Conservation (phyloP, 2,113 vertebrate species). For the Ailuropoda melanoleuca region DNA sequence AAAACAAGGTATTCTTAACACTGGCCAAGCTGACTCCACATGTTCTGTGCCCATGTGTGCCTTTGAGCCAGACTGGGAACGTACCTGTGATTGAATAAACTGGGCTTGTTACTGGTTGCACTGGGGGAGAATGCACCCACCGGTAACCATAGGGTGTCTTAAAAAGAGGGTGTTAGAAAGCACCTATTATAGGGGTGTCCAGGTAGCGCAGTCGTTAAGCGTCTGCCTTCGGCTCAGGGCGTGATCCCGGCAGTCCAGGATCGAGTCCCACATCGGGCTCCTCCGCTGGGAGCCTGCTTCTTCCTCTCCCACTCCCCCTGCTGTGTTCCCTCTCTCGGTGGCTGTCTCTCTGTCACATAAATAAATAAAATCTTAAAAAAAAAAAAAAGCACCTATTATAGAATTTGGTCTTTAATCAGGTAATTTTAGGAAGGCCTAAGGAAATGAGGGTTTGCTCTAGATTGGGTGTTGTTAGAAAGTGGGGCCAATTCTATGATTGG, state of each 20-base stretch:
- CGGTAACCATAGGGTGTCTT: neutral
- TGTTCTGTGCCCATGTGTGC: neutral
- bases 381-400: neutral
- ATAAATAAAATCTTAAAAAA: no score
- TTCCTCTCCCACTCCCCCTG: no score
- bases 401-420: neutral
- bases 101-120: neutral
- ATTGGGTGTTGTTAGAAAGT: neutral
- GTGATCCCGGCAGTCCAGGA: no score
- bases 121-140: neutral
- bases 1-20: neutral
- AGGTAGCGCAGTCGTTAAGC: no score
- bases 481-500: neutral
- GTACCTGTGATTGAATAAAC: neutral
- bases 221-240: no score
- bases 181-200: neutral
- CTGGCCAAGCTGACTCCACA: neutral
- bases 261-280: no score
- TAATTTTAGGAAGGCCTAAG: neutral
- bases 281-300: no score
- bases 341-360: no score
- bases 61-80: neutral
- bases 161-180: neutral
- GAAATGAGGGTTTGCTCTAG: neutral
- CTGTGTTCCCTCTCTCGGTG: no score